Base-by-base conservation (phyloP, 53 echinoderm and acorn worm genomes). In the Mesocentrotus franciscanus region DNA sequence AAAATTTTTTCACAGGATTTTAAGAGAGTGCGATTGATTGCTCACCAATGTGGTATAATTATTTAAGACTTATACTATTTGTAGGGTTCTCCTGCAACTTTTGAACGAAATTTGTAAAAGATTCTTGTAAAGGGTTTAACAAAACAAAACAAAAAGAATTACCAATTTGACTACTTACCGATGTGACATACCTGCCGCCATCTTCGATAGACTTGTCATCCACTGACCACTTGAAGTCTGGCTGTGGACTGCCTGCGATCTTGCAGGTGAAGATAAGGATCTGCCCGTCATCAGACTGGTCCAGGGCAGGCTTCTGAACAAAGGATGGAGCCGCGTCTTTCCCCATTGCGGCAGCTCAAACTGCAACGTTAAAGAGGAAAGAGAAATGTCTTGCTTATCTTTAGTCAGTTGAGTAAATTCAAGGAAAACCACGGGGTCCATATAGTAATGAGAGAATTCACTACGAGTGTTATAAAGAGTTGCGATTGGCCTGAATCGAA, bases 301-400 rank as follows among this genome's bases (percentile, higher is more conserved):
- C 97, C 85, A 99, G 96, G 89, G 97, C 95, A 49, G 99, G 99
- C 95, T 99, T 99, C 97, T 99, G 97, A 36, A 99, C 97, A 95
- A 99, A 99, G 64, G 97, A 97, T 74, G 99, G 99, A 61, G 97
- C 97, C 93, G 98, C 96, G 90, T 99, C 98, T 97, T 98, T 99
- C 75, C 96, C 97, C 97, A 97, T 97, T 85, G 95, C 95, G 95
- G 95, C 95, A 64, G 72, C 85, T 94, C 87, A 93, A 95, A 71
- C 96, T 97, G 79, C 24, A 71, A 66, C n/a, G 32, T 34, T 9
- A 84, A 14, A 76, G 27, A 76, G 14, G 76, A 33, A 15, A 76
- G 2, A 13, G 75, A 14, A 14, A 14, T 76, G 30, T 76, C 33
- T 75, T 75, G 26, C 10, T 71, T n/a, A 71, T 29, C 64, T 64